Base-by-base conservation (phyloP, 1,140 invertebrate genomes). In the Pygmarrhopalites habei region DNA sequence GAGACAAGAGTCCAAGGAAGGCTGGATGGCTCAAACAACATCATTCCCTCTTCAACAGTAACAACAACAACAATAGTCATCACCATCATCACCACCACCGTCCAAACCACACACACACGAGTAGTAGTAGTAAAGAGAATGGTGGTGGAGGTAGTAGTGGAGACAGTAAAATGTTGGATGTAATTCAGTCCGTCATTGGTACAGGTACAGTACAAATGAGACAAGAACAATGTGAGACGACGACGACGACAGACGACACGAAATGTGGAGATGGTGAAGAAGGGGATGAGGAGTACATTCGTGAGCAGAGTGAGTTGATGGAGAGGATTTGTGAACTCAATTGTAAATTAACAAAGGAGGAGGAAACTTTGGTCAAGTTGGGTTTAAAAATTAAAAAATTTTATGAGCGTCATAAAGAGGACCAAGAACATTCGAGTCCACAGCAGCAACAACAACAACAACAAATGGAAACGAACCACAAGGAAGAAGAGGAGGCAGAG, bases 301-400 rank as follows among this genome's bases (percentile, higher is more conserved):
- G 73, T 56, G 72, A 72, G 49, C 81, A 85, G 74, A 73, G 86
- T 3, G 81, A 84, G 65, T 75, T 86, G 55, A 77, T 86, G 69
- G 85, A 88, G 70, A 84, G 84, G 72, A 80, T 88, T 25, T 79
- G 85, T 7, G 82, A 83, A 21, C 76, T 89, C 17, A 88, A 88
- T 70, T 84, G 86, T 69, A 79, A 81, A 64, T 75, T 89, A 47
- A 80, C 86, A 59, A 78, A 82, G 25, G 85, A 87, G 74, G 85
- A 88, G 72, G 83, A 86, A 73, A 74, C 80, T 26, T 75, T 87
- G 1, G 81, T 84, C 1, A 75, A 85, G 68, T 72, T 88, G 53
- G 82, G 82, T 46, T 79, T 81, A 1, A 85, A 85, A 75, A 77
- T 87, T 12, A 81, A 82, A 68, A 78, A 85, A 62, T 82, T 61